Conservation (phyloP, 2,888 invertebrate species). For the Drosophila recens region DNA sequence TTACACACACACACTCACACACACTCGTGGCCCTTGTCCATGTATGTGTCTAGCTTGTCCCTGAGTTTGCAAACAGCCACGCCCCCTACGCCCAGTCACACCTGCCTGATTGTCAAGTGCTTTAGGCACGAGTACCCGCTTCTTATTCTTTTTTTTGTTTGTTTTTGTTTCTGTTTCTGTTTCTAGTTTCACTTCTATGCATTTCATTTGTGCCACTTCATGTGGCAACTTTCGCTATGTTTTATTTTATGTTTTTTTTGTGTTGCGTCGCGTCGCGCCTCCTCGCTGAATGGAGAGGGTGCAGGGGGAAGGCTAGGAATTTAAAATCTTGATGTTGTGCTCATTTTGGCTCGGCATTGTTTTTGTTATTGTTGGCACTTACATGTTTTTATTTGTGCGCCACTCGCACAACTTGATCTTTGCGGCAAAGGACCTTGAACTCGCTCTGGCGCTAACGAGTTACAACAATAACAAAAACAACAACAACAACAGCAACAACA, state of each 20-base stretch:
- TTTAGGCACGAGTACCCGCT: conserved; percentile 20
- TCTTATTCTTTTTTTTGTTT: conserved; percentile 6
- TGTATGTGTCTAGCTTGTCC: conserved; percentile 26
- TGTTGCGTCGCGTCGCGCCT: conserved; percentile 16
- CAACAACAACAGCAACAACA: conserved; percentile 1
- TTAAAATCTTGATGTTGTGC: conserved; percentile 67
- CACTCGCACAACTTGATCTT: conserved; percentile 60
- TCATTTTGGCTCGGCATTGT: conserved; percentile 64
- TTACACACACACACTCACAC: too few species aligned
- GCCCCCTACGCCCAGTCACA: conserved; percentile 28
- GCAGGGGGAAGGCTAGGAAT: conserved; percentile 9
- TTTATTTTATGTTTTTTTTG: conserved; percentile 4
- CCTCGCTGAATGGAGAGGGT: not conserved
- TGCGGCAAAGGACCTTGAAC: conserved; percentile 67
- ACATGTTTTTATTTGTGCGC: conserved; percentile 52
- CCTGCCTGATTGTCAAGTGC: conserved; percentile 49
- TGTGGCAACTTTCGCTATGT: conserved; percentile 14
- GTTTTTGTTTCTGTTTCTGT: not conserved
- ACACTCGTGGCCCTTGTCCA: conserved; percentile 10
- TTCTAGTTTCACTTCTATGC: conserved; percentile 46
- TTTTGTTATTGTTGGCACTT: conserved; percentile 74
- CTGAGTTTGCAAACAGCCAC: conserved; percentile 22
- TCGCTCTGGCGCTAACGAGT: conserved; percentile 54
- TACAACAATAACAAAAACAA: conserved; percentile 22
- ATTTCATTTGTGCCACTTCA: conserved; percentile 61